Evolutionary conservation across 2,113 vertebrate species (phyloP).

Genomic region (Corythornis cristatus): DNA sequence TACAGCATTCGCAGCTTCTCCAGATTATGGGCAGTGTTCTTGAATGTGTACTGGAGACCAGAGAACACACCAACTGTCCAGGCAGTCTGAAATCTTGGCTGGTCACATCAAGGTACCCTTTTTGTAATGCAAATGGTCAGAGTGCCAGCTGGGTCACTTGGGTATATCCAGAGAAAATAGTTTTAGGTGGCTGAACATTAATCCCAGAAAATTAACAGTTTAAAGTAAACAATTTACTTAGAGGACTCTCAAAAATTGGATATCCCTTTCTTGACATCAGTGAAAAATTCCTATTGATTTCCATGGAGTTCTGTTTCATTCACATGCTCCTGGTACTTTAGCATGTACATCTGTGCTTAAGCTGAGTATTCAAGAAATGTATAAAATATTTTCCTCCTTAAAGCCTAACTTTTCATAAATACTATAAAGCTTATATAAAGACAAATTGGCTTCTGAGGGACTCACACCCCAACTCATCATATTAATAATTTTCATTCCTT

Average conservation of each 20-base stretch:
- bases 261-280: background rate
- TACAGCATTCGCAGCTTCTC: background rate
- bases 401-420: background rate
- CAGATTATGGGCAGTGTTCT: accelerated
- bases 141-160: accelerated
- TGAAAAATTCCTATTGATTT: background rate
- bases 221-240: accelerated
- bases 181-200: accelerated
- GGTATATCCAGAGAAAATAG: background rate
- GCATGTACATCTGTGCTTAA: background rate
- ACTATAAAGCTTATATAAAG: accelerated
- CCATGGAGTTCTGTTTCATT: accelerated
- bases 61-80: accelerated
- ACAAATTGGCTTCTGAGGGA: background rate
- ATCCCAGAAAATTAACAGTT: background rate
- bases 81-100: background rate
- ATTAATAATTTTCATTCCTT: background rate
- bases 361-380: background rate
- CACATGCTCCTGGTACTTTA: accelerated
- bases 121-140: accelerated
- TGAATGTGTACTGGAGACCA: background rate
- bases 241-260: background rate
- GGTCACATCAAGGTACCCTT: no score
- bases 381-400: background rate
- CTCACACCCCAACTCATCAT: accelerated